Conservation (phyloP, 2,888 invertebrate species). For the Danaus chrysippus region DNA sequence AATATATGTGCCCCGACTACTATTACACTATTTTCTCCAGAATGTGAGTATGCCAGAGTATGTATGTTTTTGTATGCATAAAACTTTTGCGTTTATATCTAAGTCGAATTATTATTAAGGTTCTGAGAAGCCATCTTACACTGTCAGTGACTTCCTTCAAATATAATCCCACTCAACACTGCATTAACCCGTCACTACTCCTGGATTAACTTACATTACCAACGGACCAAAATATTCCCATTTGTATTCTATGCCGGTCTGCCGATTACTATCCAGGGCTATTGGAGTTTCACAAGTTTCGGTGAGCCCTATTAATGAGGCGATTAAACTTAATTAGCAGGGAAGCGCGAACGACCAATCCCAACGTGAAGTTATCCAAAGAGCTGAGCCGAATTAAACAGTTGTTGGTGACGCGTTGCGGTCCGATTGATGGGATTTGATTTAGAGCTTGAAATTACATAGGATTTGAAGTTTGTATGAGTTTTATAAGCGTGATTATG, state of each 20-base stretch:
- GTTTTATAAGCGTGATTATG: slow-evolving; percentile 1
- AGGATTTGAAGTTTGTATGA: slow-evolving; percentile 10
- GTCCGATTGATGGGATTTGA: slow-evolving; percentile 25
- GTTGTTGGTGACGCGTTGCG: slow-evolving; percentile 29
- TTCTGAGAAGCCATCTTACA: slow-evolving; percentile 7
- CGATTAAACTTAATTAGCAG: slow-evolving; percentile 71
- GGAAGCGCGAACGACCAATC: slow-evolving; percentile 60
- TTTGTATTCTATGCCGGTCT: slow-evolving; percentile 54
- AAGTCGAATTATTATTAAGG: slow-evolving; percentile 8
- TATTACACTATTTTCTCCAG: too few relatives aligned
- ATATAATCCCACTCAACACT: slow-evolving; percentile 18
- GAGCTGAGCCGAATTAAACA: slow-evolving; percentile 30
- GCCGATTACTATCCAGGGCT: slow-evolving; percentile 47
- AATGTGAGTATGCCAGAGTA: too few relatives aligned
- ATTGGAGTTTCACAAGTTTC: slow-evolving; percentile 64
- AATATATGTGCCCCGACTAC: too few relatives aligned
- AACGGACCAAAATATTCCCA: slow-evolving; percentile 46
- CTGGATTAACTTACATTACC: slow-evolving; percentile 39
- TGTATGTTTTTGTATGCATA: too few relatives aligned
- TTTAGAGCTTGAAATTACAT: slow-evolving; percentile 24
- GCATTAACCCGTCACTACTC: slow-evolving; percentile 29
- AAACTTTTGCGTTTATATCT: slow-evolving; percentile 23
- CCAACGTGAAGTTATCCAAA: slow-evolving; percentile 33
- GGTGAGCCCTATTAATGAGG: slow-evolving; percentile 65
- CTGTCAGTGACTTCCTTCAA: slow-evolving; percentile 9